Percentiles rank a stretch among this genome's conserved stretches.
Evolutionary conservation across 2,113 vertebrate species (phyloP).

Genomic region (Strix uralensis): DNA sequence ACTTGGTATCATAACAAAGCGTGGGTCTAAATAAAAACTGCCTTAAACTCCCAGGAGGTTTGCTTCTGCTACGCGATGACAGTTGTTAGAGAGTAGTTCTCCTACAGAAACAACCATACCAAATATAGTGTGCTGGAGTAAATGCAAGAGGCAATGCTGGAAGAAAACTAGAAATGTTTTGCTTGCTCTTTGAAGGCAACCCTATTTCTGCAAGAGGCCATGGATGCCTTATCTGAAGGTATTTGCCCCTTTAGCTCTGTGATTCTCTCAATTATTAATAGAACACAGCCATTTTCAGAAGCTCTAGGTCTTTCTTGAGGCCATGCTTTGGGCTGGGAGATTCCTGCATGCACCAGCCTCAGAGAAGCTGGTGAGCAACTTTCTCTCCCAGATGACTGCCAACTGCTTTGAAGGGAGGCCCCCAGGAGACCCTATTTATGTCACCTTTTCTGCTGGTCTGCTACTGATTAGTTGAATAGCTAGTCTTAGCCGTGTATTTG

Average conservation of each 20-base stretch:
- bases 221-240: neutral
- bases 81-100: conserved; percentile 20
- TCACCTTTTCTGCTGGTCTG: neutral
- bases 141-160: neutral
- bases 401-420: neutral
- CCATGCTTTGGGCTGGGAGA: neutral
- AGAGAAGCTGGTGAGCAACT: neutral
- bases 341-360: fast-evolving
- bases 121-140: neutral
- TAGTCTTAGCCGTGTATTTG: neutral
- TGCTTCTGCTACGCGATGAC: neutral
- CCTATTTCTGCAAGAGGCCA: neutral
- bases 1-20: conserved; percentile 26
- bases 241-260: neutral
- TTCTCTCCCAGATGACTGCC: neutral
- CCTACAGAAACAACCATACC: neutral
- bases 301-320: neutral
- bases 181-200: neutral
- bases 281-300: neutral
- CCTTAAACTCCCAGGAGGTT: neutral
- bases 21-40: conserved; percentile 9
- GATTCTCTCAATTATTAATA: neutral
- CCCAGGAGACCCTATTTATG: neutral
- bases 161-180: neutral
- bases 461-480: neutral